phyloP scores from a whole-genome alignment of 1,140 invertebrate species.

The Mycetomoellerius zeteki region DNA sequence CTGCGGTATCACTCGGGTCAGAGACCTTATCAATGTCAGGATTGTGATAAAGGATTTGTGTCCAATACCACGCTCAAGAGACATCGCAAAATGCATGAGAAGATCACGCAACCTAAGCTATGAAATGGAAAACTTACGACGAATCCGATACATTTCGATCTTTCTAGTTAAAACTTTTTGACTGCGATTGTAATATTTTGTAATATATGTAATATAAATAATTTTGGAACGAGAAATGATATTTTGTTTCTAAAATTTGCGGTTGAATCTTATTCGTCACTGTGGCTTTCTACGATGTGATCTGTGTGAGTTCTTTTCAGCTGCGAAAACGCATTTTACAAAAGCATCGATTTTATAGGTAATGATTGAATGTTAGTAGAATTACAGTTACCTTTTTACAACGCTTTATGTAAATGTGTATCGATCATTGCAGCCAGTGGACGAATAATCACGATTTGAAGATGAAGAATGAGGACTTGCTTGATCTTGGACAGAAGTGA shows the following conservation, averaged over 20 bases:
- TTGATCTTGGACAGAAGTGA: slow-evolving; percentile 66
- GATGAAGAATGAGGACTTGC: slow-evolving; percentile 29
- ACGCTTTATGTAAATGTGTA: slow-evolving; percentile 63
- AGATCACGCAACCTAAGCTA: background rate
- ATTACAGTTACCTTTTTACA: slow-evolving; percentile 5
- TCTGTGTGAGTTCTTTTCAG: background rate
- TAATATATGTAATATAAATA: slow-evolving; percentile 37
- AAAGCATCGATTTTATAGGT: slow-evolving; percentile 27
- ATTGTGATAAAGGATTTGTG: slow-evolving; percentile 78
- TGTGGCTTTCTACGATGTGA: background rate
- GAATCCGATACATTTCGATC: background rate
- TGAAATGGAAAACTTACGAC: background rate
- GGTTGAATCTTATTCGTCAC: background rate
- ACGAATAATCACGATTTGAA: slow-evolving; percentile 52
- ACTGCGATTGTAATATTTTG: slow-evolving; percentile 37
- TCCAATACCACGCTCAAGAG: slow-evolving; percentile 74
- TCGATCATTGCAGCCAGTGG: slow-evolving; percentile 68
- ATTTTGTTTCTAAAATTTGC: background rate
- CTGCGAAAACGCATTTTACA: slow-evolving; percentile 4
- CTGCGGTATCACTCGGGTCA: slow-evolving; percentile 86
- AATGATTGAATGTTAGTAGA: slow-evolving; percentile 24
- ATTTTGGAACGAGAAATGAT: background rate
- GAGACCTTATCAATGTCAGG: slow-evolving; percentile 87
- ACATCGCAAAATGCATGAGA: slow-evolving; percentile 76
- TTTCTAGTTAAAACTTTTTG: background rate